Evolutionary conservation across 2,888 invertebrate genomes (phyloP), one percentile per base, ranked within the genome.

Genomic region (Neoscelio sp.): DNA sequence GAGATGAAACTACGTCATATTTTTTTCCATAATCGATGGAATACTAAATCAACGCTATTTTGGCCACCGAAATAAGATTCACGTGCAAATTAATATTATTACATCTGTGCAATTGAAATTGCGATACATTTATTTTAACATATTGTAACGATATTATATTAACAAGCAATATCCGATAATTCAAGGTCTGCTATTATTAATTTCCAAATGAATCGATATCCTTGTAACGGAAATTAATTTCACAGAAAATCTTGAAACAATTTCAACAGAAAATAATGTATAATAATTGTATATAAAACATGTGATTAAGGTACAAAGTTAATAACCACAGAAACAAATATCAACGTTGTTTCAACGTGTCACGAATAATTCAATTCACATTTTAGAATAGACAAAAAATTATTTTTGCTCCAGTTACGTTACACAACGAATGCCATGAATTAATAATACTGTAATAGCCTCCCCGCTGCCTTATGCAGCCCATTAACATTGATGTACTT

Each of bases 161-260:
- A 38, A 56, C 46, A 71, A 20, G 48, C 18, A 54, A 30, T 30
- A 48, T 46, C 56, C 30, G 33, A n/a, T 48, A 35, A 65, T 75
- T 52, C 67, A 75, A 75, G 67, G 74, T 60, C 67, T n/a, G 52
- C 60, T 67, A 75, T 75, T 67, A 60, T 67, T 67, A 67, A 75
- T 75, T 67, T 67, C 46, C 44, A 60, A 68, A 68, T 68, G 60
- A 75, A 75, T 75, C 75, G 44, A 75, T 75, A 75, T 35, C 67
- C 60, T 65, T 73, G 65, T 74, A 58, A 58, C 50, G 50, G 74
- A 75, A 75, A 67, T 75, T 75, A 65, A 58, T 65, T 65, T n/a
- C n/a, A n/a, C n/a, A n/a, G n/a, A n/a, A n/a, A n/a, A n/a, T n/a
- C n/a, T n/a, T n/a, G n/a, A n/a, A n/a, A n/a, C n/a, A n/a, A n/a